phyloP scores from a whole-genome alignment of 2,888 invertebrate species.

The Polydrusus cervinus region DNA sequence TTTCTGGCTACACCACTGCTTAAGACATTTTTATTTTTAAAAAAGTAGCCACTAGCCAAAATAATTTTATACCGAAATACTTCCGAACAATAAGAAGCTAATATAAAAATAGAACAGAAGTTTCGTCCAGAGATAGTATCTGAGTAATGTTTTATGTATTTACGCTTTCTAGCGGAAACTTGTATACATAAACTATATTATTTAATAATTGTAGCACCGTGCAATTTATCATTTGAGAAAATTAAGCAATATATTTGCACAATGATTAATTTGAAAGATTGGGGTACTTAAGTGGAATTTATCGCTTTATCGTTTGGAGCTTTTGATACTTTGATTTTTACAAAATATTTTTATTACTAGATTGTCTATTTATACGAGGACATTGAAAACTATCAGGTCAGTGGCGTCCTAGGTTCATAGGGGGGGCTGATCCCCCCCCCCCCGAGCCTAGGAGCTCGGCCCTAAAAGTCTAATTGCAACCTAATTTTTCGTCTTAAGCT shows the following conservation, averaged over 20 bases:
- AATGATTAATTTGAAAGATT: slow-evolving; percentile 2
- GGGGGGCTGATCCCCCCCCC: too few species aligned
- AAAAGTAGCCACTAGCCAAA: too few species aligned
- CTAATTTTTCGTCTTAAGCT: too few species aligned
- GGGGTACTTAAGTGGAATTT: neutral
- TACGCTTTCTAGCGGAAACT: neutral
- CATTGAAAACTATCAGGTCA: too few species aligned
- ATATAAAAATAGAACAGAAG: neutral
- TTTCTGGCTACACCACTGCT: too few species aligned
- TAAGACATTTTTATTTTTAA: too few species aligned
- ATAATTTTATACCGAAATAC: too few species aligned
- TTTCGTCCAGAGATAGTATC: neutral
- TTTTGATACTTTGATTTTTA: slow-evolving; percentile 5
- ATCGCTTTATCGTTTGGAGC: neutral
- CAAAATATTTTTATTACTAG: neutral
- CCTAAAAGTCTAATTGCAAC: too few species aligned
- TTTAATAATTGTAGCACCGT: neutral
- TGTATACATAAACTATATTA: neutral
- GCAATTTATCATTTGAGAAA: slow-evolving; percentile 9
- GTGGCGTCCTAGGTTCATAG: too few species aligned
- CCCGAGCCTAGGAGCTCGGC: too few species aligned
- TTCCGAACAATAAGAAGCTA: too few species aligned
- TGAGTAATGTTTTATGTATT: neutral
- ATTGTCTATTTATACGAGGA: neutral
- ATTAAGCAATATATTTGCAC: slow-evolving; percentile 13